A percentile compares a stretch with the other conserved stretches of the same genome.
Conservation (phyloP, 2,113 vertebrate genomes). For the Sapayoa aenigma region DNA sequence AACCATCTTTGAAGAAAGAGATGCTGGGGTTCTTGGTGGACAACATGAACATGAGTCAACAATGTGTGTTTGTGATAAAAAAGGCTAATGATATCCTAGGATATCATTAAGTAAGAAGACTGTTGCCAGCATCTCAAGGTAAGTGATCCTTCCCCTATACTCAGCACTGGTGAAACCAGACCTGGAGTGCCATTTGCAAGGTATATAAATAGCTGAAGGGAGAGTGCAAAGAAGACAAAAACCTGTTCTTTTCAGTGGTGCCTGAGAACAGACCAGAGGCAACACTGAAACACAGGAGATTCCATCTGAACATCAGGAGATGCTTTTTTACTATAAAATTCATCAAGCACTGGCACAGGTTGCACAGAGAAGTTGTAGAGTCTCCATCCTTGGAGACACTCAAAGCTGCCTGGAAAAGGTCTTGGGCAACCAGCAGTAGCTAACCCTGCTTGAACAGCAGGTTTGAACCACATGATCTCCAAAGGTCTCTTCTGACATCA, state of each 20-base stretch:
- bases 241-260: neutral
- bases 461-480: neutral
- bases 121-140: fast-evolving
- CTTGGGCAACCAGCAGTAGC: neutral
- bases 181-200: neutral
- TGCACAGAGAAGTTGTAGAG: neutral
- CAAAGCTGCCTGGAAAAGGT: neutral
- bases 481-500: neutral
- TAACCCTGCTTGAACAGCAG: neutral
- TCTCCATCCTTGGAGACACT: neutral
- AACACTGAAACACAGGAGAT: neutral
- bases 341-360: neutral
- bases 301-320: neutral
- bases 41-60: neutral
- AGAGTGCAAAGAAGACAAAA: neutral
- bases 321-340: neutral
- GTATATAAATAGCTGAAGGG: neutral
- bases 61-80: neutral
- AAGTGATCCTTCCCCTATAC: neutral
- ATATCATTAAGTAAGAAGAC: neutral
- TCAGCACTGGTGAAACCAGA: neutral
- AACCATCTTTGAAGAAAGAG: neutral
- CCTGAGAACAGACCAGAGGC: neutral
- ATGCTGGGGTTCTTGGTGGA: neutral
- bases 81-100: neutral